These are phyloP conservation scores for Monomorium pharaonis DNA, from an alignment of 1,140 invertebrate species.

Conservation along the genomic window DNA sequence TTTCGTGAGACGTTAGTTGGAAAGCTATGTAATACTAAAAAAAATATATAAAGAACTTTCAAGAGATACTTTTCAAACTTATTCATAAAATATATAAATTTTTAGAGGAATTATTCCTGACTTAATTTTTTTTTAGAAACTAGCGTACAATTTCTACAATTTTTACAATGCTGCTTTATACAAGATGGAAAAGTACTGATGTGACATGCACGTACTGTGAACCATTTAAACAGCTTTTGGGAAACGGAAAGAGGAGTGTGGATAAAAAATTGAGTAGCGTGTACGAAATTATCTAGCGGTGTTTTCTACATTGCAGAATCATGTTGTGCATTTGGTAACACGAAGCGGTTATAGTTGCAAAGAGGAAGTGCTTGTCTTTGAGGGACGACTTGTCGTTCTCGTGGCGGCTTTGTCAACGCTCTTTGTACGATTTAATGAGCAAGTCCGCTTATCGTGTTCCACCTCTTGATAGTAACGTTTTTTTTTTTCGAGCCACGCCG, in stretches of 20 bases:
- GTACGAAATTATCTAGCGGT: not conserved
- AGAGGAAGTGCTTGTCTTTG: constrained; percentile 48
- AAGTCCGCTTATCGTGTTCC: constrained; percentile 36
- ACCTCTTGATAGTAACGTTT: constrained; percentile 15
- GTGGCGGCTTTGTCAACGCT: constrained; percentile 40
- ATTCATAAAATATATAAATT: not conserved
- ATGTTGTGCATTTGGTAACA: constrained; percentile 21
- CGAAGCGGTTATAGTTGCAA: constrained; percentile 47
- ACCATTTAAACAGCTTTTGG: constrained; percentile 3
- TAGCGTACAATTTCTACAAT: not conserved
- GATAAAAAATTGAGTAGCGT: constrained; percentile 20
- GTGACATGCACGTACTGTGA: not conserved
- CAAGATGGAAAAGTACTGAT: not conserved
- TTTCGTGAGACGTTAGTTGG: not conserved
- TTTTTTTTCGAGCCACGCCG: constrained; percentile 5
- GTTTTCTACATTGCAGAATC: constrained; percentile 36
- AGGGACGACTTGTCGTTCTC: constrained; percentile 23
- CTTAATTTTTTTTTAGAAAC: not conserved
- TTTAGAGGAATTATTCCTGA: not conserved
- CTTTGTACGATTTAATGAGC: constrained; percentile 49
- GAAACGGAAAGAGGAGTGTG: too few species aligned
- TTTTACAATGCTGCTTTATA: not conserved
- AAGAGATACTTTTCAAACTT: not conserved
- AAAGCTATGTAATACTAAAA: not conserved
- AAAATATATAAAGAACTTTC: too few species aligned